Base-by-base conservation (phyloP, 2,113 vertebrate species). In the Tamias sibiricus region DNA sequence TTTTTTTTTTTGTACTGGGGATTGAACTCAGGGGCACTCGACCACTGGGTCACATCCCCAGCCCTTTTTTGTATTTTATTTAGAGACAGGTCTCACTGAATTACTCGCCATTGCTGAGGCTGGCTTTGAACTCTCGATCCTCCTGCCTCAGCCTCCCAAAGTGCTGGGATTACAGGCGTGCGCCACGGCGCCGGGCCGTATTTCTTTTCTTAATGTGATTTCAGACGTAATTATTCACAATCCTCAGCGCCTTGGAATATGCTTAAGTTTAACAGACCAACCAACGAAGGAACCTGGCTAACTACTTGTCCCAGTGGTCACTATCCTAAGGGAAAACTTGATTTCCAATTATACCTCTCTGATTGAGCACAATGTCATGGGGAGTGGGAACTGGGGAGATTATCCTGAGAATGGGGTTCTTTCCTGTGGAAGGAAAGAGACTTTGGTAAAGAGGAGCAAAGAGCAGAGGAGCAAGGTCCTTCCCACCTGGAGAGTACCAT, bases 221-320 rank as follows among this genome's bases (percentile, higher is more conserved):
- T 71, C 62, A 57, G 30, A 88, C 35, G 44, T 77, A 66, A 79
- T 35, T 59, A 54, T 57, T 87, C 20, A 87, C 81, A 13, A 72
- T 6, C 30, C 44, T 93, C n/a, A 72, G 77, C 26, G 11, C 32
- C 6, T 66, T 47, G n/a, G 49, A 89, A 64, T 37, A 47, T 40
- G 8, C 57, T 74, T 86, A 96, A 74, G 72, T 37, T 85, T 85
- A 94, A 49, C 66, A 90, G 16, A 42, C 57, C 72, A 90, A 47
- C 40, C 40, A 88, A 7, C 2, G 44, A 6, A 54, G 44, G 28
- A 62, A 93, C 14, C 57, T 40, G 35, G 8, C 32, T 47, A 8
- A 57, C 35, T 82, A 88, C 37, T 49, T 76, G 28, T 69, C 62
- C 12, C 54, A 57, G 20, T 20, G 19, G 59, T 66, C 72, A 10